phyloP scores from a whole-genome alignment of 1,140 invertebrate species.

The Neodiprion virginianus region DNA sequence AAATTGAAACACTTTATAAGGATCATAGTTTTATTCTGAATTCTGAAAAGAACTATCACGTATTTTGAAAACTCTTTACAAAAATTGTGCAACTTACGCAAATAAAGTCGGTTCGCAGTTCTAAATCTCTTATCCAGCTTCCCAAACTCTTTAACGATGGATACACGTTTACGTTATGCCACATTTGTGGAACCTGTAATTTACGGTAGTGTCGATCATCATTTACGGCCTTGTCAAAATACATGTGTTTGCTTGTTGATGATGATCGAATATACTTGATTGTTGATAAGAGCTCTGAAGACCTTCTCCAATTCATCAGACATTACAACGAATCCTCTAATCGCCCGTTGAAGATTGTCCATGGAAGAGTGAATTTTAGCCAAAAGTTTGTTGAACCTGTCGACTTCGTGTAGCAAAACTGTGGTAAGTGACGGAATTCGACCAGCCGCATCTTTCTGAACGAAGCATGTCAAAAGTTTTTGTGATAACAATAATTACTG shows the following conservation, averaged over 20 bases:
- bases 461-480: background rate
- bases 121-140: slow-evolving; percentile 83
- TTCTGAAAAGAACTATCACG: slow-evolving; percentile 10
- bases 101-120: slow-evolving; percentile 80
- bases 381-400: slow-evolving; percentile 83
- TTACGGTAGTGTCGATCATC: background rate
- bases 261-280: slow-evolving; percentile 64
- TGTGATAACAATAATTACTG: background rate
- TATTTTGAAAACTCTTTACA: slow-evolving; percentile 20
- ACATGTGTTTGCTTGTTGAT: background rate
- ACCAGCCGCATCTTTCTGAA: slow-evolving; percentile 69
- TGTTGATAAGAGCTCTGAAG: slow-evolving; percentile 78
- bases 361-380: slow-evolving; percentile 74
- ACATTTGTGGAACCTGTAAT: slow-evolving; percentile 76
- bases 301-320: slow-evolving; percentile 84
- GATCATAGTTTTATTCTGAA: slow-evolving; percentile 17
- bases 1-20: slow-evolving; percentile 33
- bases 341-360: slow-evolving; percentile 80
- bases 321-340: slow-evolving; percentile 88
- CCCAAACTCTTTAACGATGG: slow-evolving; percentile 85
- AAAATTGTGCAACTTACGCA: slow-evolving; percentile 52
- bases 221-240: background rate
- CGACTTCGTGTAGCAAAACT: slow-evolving; percentile 85
- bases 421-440: slow-evolving; percentile 82
- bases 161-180: slow-evolving; percentile 79